These are phyloP conservation scores for Schrankia costaestrigalis DNA, from an alignment of 2,888 invertebrate genomes.

Conservation along the genomic window DNA sequence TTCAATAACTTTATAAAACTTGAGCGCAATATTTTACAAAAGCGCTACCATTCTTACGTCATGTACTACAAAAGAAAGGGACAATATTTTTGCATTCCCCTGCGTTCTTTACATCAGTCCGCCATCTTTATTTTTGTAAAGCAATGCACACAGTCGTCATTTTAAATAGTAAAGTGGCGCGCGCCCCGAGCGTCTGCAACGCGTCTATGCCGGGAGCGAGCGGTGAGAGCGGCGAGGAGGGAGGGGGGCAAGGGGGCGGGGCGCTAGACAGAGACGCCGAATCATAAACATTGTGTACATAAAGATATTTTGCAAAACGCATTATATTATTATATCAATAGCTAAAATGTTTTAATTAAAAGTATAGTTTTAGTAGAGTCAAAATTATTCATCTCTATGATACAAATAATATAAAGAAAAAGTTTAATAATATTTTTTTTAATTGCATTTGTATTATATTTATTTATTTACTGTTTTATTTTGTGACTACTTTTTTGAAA, in stretches of 20 bases:
- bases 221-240: conserved; percentile 34
- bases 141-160: conserved; percentile 61
- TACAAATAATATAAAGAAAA: too few species aligned
- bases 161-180: conserved; percentile 42
- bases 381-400: too few species aligned
- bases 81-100: conserved; percentile 29
- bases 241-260: conserved; percentile 50
- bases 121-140: conserved; percentile 77
- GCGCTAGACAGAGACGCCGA: conserved; percentile 56
- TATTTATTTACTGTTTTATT: too few species aligned
- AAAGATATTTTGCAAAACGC: conserved; percentile 32
- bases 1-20: too few species aligned
- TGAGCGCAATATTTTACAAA: too few species aligned
- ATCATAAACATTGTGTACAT: conserved; percentile 49
- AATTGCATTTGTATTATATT: too few species aligned
- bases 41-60: too few species aligned
- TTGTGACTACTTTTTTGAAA: too few species aligned
- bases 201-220: conserved; percentile 38
- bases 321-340: too few species aligned
- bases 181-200: conserved; percentile 41
- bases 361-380: too few species aligned
- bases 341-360: too few species aligned
- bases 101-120: conserved; percentile 42
- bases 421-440: too few species aligned
- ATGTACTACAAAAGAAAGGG: conserved; percentile 7